Base-by-base conservation (phyloP, 2,113 vertebrate species). In the Salvelinus fontinalis region DNA sequence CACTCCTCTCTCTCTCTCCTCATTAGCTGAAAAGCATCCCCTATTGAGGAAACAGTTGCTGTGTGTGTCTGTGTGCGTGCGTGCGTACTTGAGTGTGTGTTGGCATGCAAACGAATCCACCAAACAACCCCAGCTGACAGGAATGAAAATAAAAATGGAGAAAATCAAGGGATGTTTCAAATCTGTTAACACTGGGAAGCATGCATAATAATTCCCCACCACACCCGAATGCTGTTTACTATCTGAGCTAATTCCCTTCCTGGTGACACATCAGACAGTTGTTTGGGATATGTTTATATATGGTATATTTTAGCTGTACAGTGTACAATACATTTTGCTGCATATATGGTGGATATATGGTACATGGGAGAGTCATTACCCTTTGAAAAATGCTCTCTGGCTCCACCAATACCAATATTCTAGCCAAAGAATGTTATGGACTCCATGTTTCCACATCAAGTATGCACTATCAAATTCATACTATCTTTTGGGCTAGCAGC, bases 161-260 rank as follows among this genome's bases (percentile, higher is more conserved):
- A 76, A 81, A 78, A 85, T 77, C 84, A 91, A 84, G 84, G 75
- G 76, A 90, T 81, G 90, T 88, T 90, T 88, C 75, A 82, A 86
- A 92, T 90, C 86, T 48, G 75, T 76, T 84, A 91, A 82, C 88
- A 84, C 88, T 90, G 79, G 83, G 82, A 85, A 79, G 72, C 76
- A 91, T 93, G 2, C 39, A 44, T 11, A 11, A 44, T 11, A 44
- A 44, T 44, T 88, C 86, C 84, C 90, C 89, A 93, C 82, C 87
- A 85, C 81, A 82, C 83, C 78, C 72, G 0, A 73, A 31, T n/a
- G 51, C 51, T 54, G 49, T 4, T 51, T 51, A 54, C 51, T 64
- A 26, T 64, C 9, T 3, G 20, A 64, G 60, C 18, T 24, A 64
- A 64, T 64, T 8, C n/a, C 8, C 11, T 64, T 2, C 5, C 11